Conservation (phyloP, 1,140 invertebrate species). For the Steinernema feltiae region DNA sequence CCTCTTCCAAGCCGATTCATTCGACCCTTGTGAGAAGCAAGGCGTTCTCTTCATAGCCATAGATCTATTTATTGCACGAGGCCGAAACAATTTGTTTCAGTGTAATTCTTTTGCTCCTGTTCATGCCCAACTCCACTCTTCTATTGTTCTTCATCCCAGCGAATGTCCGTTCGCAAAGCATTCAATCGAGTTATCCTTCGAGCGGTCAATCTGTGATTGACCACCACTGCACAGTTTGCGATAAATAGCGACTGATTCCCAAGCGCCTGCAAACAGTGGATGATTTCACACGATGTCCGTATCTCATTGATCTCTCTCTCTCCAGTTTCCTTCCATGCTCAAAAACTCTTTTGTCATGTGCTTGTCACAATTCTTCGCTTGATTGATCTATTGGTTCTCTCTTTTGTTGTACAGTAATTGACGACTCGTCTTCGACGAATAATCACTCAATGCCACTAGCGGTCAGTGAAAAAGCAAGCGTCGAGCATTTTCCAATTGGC, state of each 20-base stretch:
- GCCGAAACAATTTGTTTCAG: conserved; percentile 7
- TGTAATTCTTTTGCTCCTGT: not conserved
- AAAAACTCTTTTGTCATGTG: not conserved
- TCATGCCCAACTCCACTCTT: not conserved
- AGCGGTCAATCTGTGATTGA: conserved; percentile 1
- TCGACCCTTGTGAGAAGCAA: too few relatives aligned
- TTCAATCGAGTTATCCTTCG: not conserved
- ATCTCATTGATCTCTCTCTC: not conserved
- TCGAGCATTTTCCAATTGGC: not conserved
- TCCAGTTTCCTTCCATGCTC: not conserved
- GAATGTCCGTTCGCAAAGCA: not conserved
- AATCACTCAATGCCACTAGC: not conserved
- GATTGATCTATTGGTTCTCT: not conserved
- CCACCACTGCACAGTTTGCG: not conserved
- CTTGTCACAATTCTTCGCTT: not conserved
- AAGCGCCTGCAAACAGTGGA: not conserved
- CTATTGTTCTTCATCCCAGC: not conserved
- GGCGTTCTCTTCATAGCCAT: not conserved
- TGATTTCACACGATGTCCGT: not conserved
- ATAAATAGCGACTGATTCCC: too few relatives aligned
- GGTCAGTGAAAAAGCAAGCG: not conserved
- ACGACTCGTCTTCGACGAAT: conserved; percentile 13
- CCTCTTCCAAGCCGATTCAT: too few relatives aligned
- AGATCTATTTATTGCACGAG: not conserved
- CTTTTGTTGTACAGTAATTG: not conserved